Base-by-base conservation (phyloP, 2,797 vertebrate genomes). In the Periparus ater region DNA sequence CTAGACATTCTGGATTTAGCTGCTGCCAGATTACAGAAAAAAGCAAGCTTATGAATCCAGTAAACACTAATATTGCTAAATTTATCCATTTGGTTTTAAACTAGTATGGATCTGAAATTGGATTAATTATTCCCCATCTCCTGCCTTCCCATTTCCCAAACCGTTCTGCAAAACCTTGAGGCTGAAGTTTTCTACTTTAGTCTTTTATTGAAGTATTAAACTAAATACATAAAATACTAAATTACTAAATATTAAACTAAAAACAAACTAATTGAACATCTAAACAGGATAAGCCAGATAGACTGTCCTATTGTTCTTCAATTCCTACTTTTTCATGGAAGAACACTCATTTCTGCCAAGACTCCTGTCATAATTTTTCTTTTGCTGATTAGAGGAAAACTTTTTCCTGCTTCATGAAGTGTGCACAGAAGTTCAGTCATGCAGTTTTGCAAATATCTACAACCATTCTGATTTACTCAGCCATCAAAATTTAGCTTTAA, bases 401-500 rank as follows among this genome's bases (percentile, higher is more conserved):
- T 42, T 57, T 81, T 90, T 82, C 45, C 47, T 89, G 83, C 80
- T 91, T 91, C 60, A 45, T 60, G 50, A 96, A 96, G 87, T 78
- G 90, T 85, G 61, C 40, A 91, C 10, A 89, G 36, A 93, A 89
- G 89, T 92, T 92, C 91, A 96, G 90, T 95, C 93, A 96, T 80
- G 94, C 96, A 92, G 77, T 44, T 89, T 38, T 67, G 21, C 78
- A 81, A 84, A 13, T 42, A 90, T 47, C 83, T 89, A 76, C 78
- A 91, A 20, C 88, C 83, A 95, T 95, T 96, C 87, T 89, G 71
- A 95, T 89, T 62, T 93, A 97, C 23, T 91, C 91, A 95, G 65
- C 91, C 96, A 95, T 93, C 76, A 90, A 95, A 95, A 96, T 89
- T 71, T 61, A 90, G 88, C 76, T 94, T 87, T 85, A 89, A 88